These are phyloP conservation scores for Prionailurus bengalensis DNA, from an alignment of 2,113 vertebrate species.

Conservation along the genomic window DNA sequence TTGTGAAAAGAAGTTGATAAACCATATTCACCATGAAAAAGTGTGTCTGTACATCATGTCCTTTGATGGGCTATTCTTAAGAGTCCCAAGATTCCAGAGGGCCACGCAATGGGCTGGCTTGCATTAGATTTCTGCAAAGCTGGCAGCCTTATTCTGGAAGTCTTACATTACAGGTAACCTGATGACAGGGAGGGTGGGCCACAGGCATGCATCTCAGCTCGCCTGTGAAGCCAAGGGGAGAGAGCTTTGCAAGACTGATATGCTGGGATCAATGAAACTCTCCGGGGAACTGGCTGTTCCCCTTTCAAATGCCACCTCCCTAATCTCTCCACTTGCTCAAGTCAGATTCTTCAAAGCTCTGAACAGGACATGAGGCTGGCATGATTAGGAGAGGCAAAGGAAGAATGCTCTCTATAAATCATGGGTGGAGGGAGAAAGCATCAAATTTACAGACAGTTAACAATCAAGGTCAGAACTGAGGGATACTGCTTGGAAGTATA, in stretches of 20 bases:
- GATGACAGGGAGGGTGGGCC: conserved; percentile 75
- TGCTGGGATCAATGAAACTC: conserved; percentile 64
- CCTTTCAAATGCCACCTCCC: conserved; percentile 66
- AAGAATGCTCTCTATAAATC: background rate
- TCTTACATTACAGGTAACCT: conserved; percentile 81
- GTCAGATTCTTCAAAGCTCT: conserved; percentile 75
- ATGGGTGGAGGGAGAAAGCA: conserved; percentile 33
- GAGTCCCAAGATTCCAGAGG: conserved; percentile 71
- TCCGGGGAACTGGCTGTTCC: conserved; percentile 68
- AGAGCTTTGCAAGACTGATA: conserved; percentile 15
- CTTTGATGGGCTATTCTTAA: conserved; percentile 74
- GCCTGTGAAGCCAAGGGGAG: conserved; percentile 17
- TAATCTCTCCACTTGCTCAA: conserved; percentile 77
- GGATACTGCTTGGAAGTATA: background rate
- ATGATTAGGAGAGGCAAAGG: background rate
- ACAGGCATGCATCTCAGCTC: conserved; percentile 2
- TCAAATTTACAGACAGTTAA: background rate
- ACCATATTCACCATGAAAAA: conserved; percentile 30
- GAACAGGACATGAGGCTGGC: conserved; percentile 71
- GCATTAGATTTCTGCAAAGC: conserved; percentile 73
- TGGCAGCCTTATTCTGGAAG: conserved; percentile 72
- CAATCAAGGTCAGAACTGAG: background rate
- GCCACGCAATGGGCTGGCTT: conserved; percentile 15
- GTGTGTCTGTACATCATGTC: conserved; percentile 68
- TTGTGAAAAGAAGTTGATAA: conserved; percentile 65